Conservation (phyloP, 2,888 invertebrate species). For the Carcina quercana region DNA sequence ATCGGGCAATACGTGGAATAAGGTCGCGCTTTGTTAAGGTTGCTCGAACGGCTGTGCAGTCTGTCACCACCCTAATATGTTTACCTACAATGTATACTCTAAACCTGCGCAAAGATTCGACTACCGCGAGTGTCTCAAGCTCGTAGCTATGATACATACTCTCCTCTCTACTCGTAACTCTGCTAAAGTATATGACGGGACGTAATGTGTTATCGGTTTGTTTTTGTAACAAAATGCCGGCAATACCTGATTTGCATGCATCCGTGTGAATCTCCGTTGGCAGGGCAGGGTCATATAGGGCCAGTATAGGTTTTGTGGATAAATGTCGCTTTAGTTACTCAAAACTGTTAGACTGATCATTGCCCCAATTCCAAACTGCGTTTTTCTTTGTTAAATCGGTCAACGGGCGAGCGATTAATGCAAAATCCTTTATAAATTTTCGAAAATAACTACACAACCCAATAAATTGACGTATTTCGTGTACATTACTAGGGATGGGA, state of each 20-base stretch:
- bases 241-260: slow-evolving; percentile 23
- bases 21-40: slow-evolving; percentile 25
- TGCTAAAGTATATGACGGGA: slow-evolving; percentile 29
- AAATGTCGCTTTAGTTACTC: too few relatives aligned
- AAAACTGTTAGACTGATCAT: background rate
- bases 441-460: slow-evolving; percentile 17
- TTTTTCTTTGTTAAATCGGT: background rate
- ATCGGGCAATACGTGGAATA: slow-evolving; percentile 28
- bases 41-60: slow-evolving; percentile 27
- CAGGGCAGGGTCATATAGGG: slow-evolving; percentile 18
- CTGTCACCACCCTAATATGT: slow-evolving; percentile 19
- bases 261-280: slow-evolving; percentile 26
- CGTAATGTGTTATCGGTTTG: slow-evolving; percentile 13
- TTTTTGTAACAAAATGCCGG: slow-evolving; percentile 25
- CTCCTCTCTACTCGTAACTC: slow-evolving; percentile 23
- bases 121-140: slow-evolving; percentile 30
- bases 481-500: slow-evolving; percentile 10
- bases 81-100: slow-evolving; percentile 20
- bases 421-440: slow-evolving; percentile 10
- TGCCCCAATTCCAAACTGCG: background rate
- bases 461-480: slow-evolving; percentile 16
- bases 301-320: slow-evolving; percentile 20
- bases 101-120: slow-evolving; percentile 22
- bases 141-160: slow-evolving; percentile 32
- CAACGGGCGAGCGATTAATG: background rate